Percentiles rank a stretch among this genome's conserved stretches.
Evolutionary conservation across 2,888 invertebrate genomes (phyloP).

Genomic region (Spisula subtruncata): DNA sequence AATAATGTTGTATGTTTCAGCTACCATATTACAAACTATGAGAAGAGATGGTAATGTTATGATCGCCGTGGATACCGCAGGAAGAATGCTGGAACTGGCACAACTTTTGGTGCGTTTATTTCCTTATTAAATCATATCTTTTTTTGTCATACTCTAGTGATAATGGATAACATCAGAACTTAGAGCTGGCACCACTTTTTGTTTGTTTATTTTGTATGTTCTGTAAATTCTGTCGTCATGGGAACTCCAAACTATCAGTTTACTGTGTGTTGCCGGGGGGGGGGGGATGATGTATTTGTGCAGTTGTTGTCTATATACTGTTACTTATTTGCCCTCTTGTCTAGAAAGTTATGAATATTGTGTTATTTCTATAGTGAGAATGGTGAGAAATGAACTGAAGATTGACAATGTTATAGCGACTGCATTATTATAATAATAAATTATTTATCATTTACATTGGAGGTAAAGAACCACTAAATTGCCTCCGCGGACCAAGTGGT

Average conservation of each 20-base stretch:
- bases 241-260: background rate
- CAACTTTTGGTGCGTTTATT: conserved; percentile 92
- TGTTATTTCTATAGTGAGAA: too few relatives aligned
- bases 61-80: conserved; percentile 98
- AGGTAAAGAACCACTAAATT: too few relatives aligned
- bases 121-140: too few relatives aligned
- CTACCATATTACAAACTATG: conserved; percentile 97
- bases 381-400: too few relatives aligned
- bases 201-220: conserved; percentile 80
- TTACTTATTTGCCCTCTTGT: background rate
- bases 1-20: conserved; percentile 89
- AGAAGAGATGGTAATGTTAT: conserved; percentile 98
- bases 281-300: background rate
- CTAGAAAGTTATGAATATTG: too few relatives aligned
- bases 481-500: too few relatives aligned
- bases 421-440: too few relatives aligned
- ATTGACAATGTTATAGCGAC: too few relatives aligned
- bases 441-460: too few relatives aligned
- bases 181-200: conserved; percentile 98
- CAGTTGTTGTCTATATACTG: background rate
- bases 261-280: background rate
- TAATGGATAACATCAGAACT: too few relatives aligned
- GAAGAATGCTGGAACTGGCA: conserved; percentile 97
- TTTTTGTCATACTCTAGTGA: too few relatives aligned
- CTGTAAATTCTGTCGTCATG: background rate